Percentiles rank a stretch among this genome's conserved stretches.
phyloP scores from a whole-genome alignment of 23 tunicate genomes.

The Corella eumyota region DNA sequence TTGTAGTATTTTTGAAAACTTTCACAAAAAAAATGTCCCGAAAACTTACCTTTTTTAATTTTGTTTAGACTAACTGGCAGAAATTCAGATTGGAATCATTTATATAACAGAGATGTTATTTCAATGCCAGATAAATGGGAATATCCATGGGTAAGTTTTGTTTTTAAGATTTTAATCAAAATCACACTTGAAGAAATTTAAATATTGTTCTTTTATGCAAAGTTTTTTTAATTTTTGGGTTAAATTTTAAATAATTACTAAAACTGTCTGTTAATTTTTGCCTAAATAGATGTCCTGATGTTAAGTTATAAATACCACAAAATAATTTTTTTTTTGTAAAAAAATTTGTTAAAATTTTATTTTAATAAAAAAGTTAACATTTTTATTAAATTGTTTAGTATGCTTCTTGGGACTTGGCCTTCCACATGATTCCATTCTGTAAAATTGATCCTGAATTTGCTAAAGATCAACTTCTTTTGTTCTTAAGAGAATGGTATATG shows the following conservation, averaged over 20 bases:
- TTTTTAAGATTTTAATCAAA: not conserved
- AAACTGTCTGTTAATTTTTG: no score
- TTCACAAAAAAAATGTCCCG: no score
- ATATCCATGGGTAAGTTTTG: slow-evolving; percentile 85
- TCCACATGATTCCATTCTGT: slow-evolving; percentile 97
- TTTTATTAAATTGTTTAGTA: no score
- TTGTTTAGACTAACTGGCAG: slow-evolving; percentile 58
- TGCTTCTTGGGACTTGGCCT: slow-evolving; percentile 93
- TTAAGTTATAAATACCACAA: no score
- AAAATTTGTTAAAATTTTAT: no score
- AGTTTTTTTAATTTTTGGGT: not conserved
- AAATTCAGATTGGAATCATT: slow-evolving; percentile 77
- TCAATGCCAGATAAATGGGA: slow-evolving; percentile 98
- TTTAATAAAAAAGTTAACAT: no score
- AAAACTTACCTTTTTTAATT: no score
- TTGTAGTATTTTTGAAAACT: no score
- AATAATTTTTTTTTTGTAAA: no score
- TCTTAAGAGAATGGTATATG: slow-evolving; percentile 88
- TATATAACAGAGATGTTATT: slow-evolving; percentile 75
- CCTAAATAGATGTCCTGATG: no score
- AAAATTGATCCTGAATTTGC: slow-evolving; percentile 87
- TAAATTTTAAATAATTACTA: no score
- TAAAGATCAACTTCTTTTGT: slow-evolving; percentile 57
- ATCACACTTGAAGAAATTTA: not conserved
- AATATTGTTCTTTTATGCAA: not conserved